Evolutionary conservation across 2,888 invertebrate genomes (phyloP), one percentile per base, ranked within the genome.

Genomic region (Pinctada fucata): DNA sequence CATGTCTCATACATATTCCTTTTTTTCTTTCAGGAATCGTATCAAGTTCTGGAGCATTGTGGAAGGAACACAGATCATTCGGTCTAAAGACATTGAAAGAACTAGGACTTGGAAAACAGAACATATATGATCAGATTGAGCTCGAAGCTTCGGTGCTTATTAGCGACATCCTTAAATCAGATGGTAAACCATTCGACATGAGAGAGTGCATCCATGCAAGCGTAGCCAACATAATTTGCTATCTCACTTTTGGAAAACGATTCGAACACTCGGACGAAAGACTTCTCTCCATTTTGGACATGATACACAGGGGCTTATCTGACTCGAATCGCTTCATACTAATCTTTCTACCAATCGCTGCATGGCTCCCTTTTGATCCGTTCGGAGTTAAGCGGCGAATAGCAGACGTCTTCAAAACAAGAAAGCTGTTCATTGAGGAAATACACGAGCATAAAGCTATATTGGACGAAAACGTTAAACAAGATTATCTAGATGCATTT

Each of bases 221-320:
- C n/a, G 80, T 85, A 3, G 82, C 84, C 0, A 86, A 86, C 72
- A 75, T 87, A 4, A 84, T 87, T 8, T 82, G 79, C 51, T 78
- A 76, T 2, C 73, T 87, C 6, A 45, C 82, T 5, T 73, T 81
- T 65, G 81, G 84, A 3, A 68, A 78, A n/a, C 50, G 82, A 13
- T 75, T 72, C 31, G 79, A 80, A 3, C 78, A 82, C 58, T 72
- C 72, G 2, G 78, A 86, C 50, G 10, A 16, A 65, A 71, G 69
- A 31, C 83, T 85, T 51, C 68, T 48, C 16, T 71, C 77, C 66
- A 75, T 77, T 50, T n/a, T 84, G 13, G 49, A 75, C 2, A 8
- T 64, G 2, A n/a, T 80, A 6, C 50, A 65, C 16, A 58, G 77
- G 70, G 10, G n/a, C 63, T 63, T 3, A n/a, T 67, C 0, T 3